Base-by-base conservation (phyloP, 2,888 invertebrate genomes). In the Cantharis nigra region DNA sequence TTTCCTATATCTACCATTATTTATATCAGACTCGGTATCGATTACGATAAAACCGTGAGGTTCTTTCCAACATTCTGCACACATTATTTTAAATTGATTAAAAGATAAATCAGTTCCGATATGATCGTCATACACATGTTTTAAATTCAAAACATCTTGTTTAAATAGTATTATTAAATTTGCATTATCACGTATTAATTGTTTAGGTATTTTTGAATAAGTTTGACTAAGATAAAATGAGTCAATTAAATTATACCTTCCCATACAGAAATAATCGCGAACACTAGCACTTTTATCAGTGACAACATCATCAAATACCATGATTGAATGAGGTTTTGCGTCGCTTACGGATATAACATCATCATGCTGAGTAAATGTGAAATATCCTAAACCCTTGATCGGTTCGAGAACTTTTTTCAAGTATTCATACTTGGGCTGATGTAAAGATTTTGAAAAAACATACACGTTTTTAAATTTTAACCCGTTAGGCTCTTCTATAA, bases 281-380 rank as follows among this genome's bases (percentile, higher is more conserved):
- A 87, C 83, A 33, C 80, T 81, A 26, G 82, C 78, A 75, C 84
- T 82, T 69, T 83, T 83, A 30, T 84, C 85, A 70, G 84, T 85
- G 18, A 83, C 81, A 23, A 87, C 84, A 82, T 87, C 86, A 81
- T 87, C 86, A 78, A 87, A 87, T 71, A 87, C 85, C 72, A 87
- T 81, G 13, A 86, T 80, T 16, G 85, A 85, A 79, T 84, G 82
- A 71, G 75, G 67, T 80, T 81, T 81, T 3, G 84, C 83, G 26
- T 82, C 78, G 11, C 80, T n/a, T 11, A 83, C 80, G 23, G 71
- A 9, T 26, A 80, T 67, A 7, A 83, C 77, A 63, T 82, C 76
- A 16, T 81, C 79, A 64, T 81, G 78, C 9, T 20, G 20, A 49
- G 14, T 9, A 33, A 33, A 70, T 13, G 70, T 70, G 62, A 33